Evolutionary conservation across 2,888 invertebrate species (phyloP), one percentile per base, ranked within the genome.

Genomic region (Dryadula phaetusa): DNA sequence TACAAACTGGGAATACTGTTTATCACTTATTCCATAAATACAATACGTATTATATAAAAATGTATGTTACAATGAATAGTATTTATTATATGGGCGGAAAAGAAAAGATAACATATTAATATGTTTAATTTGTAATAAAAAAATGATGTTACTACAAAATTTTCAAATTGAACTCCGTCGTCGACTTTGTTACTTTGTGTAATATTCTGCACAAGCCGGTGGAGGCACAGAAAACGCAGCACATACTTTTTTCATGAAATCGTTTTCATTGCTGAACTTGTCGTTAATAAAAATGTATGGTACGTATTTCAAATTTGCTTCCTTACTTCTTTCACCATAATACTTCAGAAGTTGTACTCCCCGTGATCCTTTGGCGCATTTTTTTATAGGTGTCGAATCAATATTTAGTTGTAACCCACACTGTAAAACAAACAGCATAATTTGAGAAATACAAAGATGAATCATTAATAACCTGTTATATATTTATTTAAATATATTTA

Each of bases 241-340:
- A 64, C 84, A 84, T 20, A 82, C 67, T 6, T 75, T 76, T 10
- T 64, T 47, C 42, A 79, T 70, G 54, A 84, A 74, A 66, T 80
- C 72, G 46, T 74, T 69, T 20, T 18, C 79, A 40, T 73, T 62
- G n/a, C 76, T 71, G 40, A 79, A 75, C 0, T 69, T 65, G 2
- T 77, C 76, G 7, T 77, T 79, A 28, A 84, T 74, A 25, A 85
- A 62, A 65, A 70, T 47, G 16, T 79, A 82, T 0, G 86, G 85
- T 4, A 86, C 83, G 67, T 79, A 84, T 1, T 69, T 66, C 10
- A 77, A 81, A 1, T 69, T 66, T 6, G 75, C 28, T n/a, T 67
- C 72, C 6, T 73, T 74, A 0, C 83, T 85, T 54, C 80, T 76
- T 28, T 81, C 77, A 0, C 86, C 86, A 37, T 83, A 79, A 5